Conservation (phyloP, 2,797 vertebrate species). For the Tiaroga cobitis region DNA sequence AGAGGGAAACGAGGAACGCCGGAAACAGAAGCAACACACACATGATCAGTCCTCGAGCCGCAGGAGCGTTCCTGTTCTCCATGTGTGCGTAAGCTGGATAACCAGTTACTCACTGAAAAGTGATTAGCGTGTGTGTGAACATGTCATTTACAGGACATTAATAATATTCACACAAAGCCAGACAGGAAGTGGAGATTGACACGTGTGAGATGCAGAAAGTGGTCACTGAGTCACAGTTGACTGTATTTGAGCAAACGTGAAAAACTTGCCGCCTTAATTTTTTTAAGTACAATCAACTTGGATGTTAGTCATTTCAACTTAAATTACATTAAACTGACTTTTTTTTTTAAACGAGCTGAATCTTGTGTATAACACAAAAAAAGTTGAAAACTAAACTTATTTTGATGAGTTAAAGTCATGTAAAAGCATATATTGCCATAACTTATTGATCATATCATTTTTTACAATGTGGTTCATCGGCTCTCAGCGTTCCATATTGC, state of each 20-base stretch:
- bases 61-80: constrained; percentile 28
- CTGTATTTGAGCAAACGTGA: neutral
- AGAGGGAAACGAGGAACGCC: neutral
- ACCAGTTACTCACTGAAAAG: neutral
- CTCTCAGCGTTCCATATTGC: neutral
- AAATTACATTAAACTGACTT: too few species aligned
- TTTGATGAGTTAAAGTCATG: too few species aligned
- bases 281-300: too few species aligned
- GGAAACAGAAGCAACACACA: neutral
- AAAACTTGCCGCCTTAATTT: too few species aligned
- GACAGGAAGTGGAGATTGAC: constrained; percentile 23
- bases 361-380: too few species aligned
- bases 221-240: neutral
- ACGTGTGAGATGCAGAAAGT: neutral
- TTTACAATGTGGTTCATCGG: neutral
- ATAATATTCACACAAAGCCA: neutral
- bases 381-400: too few species aligned
- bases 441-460: too few species aligned
- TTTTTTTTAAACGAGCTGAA: too few species aligned
- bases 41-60: neutral
- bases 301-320: too few species aligned
- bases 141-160: neutral
- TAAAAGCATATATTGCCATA: too few species aligned
- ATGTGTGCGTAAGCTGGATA: constrained; percentile 39
- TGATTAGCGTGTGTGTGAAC: neutral